Conservation (phyloP, 2,888 invertebrate species). For the Tetramorium bicarinatum region DNA sequence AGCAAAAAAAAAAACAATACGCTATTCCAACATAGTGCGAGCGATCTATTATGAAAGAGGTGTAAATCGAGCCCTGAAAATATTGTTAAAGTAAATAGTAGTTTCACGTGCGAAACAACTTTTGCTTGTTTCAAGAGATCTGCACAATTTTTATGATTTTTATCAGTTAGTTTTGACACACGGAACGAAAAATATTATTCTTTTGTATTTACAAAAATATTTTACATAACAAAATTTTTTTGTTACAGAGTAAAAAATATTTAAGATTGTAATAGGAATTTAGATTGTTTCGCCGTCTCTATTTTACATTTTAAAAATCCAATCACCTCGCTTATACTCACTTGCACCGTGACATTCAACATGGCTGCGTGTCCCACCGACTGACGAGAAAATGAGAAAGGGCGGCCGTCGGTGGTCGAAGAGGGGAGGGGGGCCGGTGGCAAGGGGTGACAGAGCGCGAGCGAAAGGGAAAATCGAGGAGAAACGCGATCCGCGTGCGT, state of each 20-base stretch:
- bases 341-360: constrained; percentile 45
- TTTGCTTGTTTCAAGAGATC: background rate
- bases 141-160: constrained; percentile 21
- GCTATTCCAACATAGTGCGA: background rate
- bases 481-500: constrained; percentile 55
- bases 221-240: constrained; percentile 9
- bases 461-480: constrained; percentile 54
- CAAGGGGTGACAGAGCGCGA: constrained; percentile 41
- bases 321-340: background rate
- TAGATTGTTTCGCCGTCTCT: background rate
- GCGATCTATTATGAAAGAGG: background rate
- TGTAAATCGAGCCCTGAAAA: background rate
- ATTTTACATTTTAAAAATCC: constrained; percentile 11
- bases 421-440: background rate
- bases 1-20: constrained; percentile 1
- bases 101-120: background rate
- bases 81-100: constrained; percentile 1
- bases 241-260: background rate
- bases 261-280: background rate
- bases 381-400: constrained; percentile 58
- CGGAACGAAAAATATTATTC: background rate
- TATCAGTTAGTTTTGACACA: background rate
- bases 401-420: constrained; percentile 38
- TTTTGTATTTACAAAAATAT: background rate
- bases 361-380: constrained; percentile 51